A percentile compares a stretch with the other conserved stretches of the same genome.
Evolutionary conservation across 2,797 vertebrate species (phyloP).

Genomic region (Onychomys leucogaster): DNA sequence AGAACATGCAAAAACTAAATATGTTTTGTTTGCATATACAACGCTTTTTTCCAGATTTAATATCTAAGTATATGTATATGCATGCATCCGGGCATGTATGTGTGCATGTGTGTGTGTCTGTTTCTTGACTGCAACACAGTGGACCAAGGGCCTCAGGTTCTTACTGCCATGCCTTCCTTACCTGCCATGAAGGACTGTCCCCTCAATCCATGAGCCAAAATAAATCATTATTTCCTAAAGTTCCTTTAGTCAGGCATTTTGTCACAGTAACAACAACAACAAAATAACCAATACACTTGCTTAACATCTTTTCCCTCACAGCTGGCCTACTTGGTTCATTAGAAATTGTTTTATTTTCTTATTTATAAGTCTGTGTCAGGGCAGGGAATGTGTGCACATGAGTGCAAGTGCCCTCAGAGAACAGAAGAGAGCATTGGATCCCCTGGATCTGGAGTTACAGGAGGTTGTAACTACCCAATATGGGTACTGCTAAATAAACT

Average conservation of each 20-base stretch:
- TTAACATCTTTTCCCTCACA: conserved; percentile 19
- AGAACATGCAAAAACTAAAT: conserved; percentile 19
- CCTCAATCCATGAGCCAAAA: neutral
- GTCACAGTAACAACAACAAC: neutral
- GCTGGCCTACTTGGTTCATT: conserved; percentile 3
- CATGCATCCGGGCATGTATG: neutral
- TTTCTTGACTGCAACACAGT: neutral
- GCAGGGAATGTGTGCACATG: neutral
- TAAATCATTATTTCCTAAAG: neutral
- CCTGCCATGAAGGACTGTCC: neutral
- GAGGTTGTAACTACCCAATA: neutral
- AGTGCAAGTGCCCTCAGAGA: neutral
- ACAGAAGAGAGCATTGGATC: neutral
- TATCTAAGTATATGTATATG: neutral
- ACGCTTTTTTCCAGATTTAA: neutral
- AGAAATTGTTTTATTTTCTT: neutral
- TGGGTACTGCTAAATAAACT: neutral
- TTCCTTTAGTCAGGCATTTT: neutral
- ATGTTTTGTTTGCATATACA: neutral
- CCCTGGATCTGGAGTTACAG: neutral
- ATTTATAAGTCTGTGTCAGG: neutral
- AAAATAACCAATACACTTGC: neutral
- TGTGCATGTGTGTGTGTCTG: neutral
- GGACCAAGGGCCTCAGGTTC: neutral
- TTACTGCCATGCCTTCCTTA: neutral